Evolutionary conservation across 2,888 invertebrate genomes (phyloP).

Genomic region (Schrankia costaestrigalis): DNA sequence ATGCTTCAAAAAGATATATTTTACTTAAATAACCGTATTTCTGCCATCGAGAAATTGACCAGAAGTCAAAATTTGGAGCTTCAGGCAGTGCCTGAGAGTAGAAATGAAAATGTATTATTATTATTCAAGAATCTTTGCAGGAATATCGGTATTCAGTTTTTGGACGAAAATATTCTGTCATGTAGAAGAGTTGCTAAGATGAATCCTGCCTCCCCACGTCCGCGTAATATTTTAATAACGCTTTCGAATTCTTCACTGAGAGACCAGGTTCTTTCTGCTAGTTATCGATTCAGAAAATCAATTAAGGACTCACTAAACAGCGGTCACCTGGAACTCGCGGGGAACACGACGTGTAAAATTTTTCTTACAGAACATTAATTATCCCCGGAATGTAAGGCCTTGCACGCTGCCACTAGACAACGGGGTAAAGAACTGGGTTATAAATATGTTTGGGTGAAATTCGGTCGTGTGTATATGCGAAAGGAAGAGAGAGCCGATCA

Average conservation of each 20-base stretch:
- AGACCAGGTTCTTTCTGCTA: background rate
- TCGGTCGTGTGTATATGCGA: conserved; percentile 2
- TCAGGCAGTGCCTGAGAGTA: background rate
- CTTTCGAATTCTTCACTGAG: background rate
- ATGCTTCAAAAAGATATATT: background rate
- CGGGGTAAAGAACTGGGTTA: background rate
- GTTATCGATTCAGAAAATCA: background rate
- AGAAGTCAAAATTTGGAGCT: background rate
- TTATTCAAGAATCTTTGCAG: background rate
- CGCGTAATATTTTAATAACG: background rate
- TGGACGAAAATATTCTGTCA: no score
- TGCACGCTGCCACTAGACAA: background rate
- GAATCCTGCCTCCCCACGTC: background rate
- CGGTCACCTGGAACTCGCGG: background rate
- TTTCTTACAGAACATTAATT: no score
- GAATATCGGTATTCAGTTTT: background rate
- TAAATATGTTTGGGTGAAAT: conserved; percentile 6
- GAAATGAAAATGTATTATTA: background rate
- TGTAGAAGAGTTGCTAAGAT: background rate
- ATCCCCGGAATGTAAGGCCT: no score
- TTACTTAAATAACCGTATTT: background rate
- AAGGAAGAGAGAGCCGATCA: background rate
- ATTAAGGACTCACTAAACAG: background rate
- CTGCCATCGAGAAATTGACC: background rate
- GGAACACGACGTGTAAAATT: no score